Evolutionary conservation across 2,888 invertebrate species (phyloP), one percentile per base, ranked within the genome.

Genomic region (Stenoptilia bipunctidactyla): DNA sequence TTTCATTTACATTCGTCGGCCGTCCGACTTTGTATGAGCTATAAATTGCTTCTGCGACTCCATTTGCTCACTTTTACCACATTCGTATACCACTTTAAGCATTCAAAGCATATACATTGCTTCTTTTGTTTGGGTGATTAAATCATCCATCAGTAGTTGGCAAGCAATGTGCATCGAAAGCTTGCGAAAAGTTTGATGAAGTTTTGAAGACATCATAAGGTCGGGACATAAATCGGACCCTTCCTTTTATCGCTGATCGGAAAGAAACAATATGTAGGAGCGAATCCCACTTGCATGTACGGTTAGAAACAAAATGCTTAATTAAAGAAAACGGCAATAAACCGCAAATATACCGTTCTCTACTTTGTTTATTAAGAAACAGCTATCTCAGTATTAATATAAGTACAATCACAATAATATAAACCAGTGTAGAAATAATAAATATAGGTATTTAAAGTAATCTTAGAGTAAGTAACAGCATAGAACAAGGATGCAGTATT

Each of bases 221-320:
- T 46, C 45, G 47, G 47, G 40, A 55, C 49, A 59, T 64, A 61
- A 61, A 62, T 61, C 56, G 58, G 54, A 20, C 20, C 61, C 56
- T 61, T 53, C 41, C 48, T 52, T 61, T 65, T 65, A 62, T 65
- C 64, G 62, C 60, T 62, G 61, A 61, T 61, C 60, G 58, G 58
- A 61, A 56, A 61, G 61, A 65, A 65, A 65, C 64, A 65, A 65
- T 65, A 65, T 61, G 62, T 62, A 56, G 53, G 14, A 12, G 9
- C 9, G 5, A 9, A 9, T 9, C 30, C 30, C 30, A 8, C 20
- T 5, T 20, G 20, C 20, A 20, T 5, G 20, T 20, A 20, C 20
- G 20, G 20, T 5, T 20, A 20, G 20, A 8, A 20, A 20, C n/a
- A n/a, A n/a, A n/a, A n/a, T n/a, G n/a, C n/a, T n/a, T n/a, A n/a